These are phyloP conservation scores for Dione vanillae DNA, from an alignment of 2,888 invertebrate species.

Conservation along the genomic window DNA sequence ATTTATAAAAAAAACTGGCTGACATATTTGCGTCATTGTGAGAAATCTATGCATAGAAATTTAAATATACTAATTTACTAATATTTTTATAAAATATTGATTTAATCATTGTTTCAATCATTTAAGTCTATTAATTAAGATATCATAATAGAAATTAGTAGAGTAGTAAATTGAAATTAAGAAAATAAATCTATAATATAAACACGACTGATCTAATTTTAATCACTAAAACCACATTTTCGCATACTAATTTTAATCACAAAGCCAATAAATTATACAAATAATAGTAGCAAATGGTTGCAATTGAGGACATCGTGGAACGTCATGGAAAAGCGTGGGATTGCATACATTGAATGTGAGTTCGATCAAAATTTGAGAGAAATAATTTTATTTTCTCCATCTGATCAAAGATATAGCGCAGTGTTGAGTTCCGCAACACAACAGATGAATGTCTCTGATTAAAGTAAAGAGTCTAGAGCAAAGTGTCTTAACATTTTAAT, in stretches of 20 bases:
- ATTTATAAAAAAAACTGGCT: neutral
- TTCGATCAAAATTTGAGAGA: no score
- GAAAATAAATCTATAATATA: neutral
- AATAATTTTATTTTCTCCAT: no score
- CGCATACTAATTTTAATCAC: neutral
- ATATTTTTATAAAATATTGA: neutral
- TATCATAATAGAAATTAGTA: neutral
- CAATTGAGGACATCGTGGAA: neutral
- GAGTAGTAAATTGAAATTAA: neutral
- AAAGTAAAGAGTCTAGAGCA: no score
- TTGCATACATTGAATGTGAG: no score
- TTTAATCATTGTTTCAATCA: no score
- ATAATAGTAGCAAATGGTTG: conserved; percentile 18
- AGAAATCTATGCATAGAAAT: neutral
- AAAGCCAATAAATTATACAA: neutral
- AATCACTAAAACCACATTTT: neutral
- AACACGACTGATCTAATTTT: neutral
- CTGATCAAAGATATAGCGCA: no score
- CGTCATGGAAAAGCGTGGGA: no score
- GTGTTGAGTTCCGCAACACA: no score
- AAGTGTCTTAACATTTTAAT: no score
- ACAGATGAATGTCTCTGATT: no score
- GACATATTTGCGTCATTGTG: neutral
- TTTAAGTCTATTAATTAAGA: neutral
- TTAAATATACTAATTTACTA: neutral